Conservation (phyloP, 2,888 invertebrate species). For the Scelioninae gen. 1 region DNA sequence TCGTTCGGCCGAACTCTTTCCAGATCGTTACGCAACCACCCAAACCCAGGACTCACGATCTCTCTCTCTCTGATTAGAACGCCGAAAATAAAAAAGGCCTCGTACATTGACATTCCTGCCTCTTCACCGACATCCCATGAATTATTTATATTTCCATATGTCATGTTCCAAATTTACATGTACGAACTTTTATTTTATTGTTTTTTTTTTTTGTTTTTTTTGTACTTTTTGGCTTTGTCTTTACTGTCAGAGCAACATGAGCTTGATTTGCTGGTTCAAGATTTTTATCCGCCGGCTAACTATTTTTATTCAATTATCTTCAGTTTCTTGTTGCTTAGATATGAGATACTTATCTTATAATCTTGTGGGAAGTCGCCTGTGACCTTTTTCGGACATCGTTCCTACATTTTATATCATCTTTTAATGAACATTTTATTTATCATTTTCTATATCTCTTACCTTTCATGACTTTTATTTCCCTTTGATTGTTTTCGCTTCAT, state of each 20-base stretch:
- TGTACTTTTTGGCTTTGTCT: conserved; percentile 6
- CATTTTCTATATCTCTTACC: too few relatives aligned
- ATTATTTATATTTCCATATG: conserved; percentile 44
- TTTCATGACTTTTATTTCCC: too few relatives aligned
- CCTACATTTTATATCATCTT: too few relatives aligned
- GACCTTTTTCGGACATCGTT: not conserved
- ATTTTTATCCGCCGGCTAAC: too few relatives aligned
- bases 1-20: conserved; percentile 36
- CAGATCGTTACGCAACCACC: conserved; percentile 40
- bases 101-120: conserved; percentile 34
- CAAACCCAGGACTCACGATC: conserved; percentile 10
- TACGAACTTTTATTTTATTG: conserved; percentile 21
- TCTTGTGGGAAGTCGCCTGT: too few relatives aligned
- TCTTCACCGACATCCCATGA: conserved; percentile 20
- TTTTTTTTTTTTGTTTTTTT: too few relatives aligned
- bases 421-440: too few relatives aligned
- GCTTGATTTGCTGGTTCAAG: not conserved
- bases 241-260: not conserved
- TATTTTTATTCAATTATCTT: too few relatives aligned
- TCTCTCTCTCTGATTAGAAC: conserved; percentile 33
- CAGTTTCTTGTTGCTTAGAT: too few relatives aligned
- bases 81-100: conserved; percentile 23
- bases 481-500: too few relatives aligned
- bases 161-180: conserved; percentile 37
- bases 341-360: too few relatives aligned